Conservation (phyloP, 2,113 vertebrate species). For the Siniperca knerii region DNA sequence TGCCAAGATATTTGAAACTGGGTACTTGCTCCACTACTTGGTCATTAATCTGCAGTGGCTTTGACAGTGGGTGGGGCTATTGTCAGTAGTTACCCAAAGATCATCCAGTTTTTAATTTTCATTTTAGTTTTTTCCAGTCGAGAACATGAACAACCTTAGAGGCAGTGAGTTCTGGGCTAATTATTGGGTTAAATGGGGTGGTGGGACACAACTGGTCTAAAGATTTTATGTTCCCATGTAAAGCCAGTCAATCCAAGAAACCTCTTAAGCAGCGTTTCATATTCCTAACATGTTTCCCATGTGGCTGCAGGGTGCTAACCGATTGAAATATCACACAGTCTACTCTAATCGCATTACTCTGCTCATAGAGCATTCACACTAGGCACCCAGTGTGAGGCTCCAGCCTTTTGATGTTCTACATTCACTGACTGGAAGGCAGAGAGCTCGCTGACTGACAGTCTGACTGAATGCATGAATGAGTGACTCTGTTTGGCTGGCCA, state of each 20-base stretch:
- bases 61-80: too few relatives aligned
- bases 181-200: slow-evolving; percentile 34
- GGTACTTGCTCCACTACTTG: too few relatives aligned
- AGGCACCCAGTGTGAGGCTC: slow-evolving; percentile 53
- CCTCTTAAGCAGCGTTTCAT: slow-evolving; percentile 70
- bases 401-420: slow-evolving; percentile 62
- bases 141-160: neutral
- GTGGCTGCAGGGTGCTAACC: slow-evolving; percentile 70
- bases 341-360: slow-evolving; percentile 81
- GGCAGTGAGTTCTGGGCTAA: neutral
- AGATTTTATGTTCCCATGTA: slow-evolving; percentile 46
- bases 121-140: neutral
- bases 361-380: slow-evolving; percentile 67
- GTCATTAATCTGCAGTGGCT: too few relatives aligned
- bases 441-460: slow-evolving; percentile 48
- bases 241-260: slow-evolving; percentile 54
- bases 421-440: slow-evolving; percentile 54
- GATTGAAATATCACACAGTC: slow-evolving; percentile 82
- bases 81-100: neutral
- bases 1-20: too few relatives aligned
- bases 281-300: slow-evolving; percentile 76
- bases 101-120: too few relatives aligned
- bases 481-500: slow-evolving; percentile 34
- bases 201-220: neutral
- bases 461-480: slow-evolving; percentile 50